A percentile compares a stretch with the other conserved stretches of the same genome.
These are phyloP conservation scores for Onychomys arenicola DNA, from an alignment of 2,797 vertebrate genomes.

Conservation along the genomic window DNA sequence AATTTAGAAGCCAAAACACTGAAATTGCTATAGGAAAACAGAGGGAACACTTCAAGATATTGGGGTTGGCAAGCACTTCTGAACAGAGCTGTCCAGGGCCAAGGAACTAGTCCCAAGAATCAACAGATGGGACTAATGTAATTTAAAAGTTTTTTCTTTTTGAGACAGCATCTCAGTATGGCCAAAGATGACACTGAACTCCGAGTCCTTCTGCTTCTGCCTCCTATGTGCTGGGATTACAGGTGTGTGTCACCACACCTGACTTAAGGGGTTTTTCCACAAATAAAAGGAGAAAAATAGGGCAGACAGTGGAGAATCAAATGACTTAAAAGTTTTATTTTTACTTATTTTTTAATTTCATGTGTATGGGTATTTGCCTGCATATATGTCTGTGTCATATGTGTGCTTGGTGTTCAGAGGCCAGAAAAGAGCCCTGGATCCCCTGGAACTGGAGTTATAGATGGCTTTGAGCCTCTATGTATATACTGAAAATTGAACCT, in stretches of 20 bases:
- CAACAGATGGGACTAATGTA: not conserved
- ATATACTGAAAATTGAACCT: not conserved
- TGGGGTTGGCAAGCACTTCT: not conserved
- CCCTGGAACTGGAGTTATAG: not conserved
- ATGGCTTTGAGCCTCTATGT: not conserved
- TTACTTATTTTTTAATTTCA: not conserved
- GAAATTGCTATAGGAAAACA: not conserved
- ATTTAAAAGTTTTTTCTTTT: not conserved
- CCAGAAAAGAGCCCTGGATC: not conserved
- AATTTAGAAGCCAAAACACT: not conserved
- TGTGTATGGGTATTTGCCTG: not conserved
- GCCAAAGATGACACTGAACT: not conserved
- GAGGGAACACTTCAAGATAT: not conserved
- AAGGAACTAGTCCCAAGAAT: not conserved
- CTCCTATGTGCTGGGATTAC: not conserved
- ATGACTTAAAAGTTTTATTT: not conserved
- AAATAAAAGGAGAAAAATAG: not conserved
- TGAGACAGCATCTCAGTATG: not conserved
- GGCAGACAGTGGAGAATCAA: not conserved
- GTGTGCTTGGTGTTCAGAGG: not conserved
- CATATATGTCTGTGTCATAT: not conserved
- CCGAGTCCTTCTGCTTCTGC: not conserved
- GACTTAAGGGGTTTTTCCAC: not conserved
- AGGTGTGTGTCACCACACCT: accelerated
- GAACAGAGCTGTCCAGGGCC: not conserved